Evolutionary conservation across 23 tunicate species (phyloP).

Genomic region (Styela plicata): DNA sequence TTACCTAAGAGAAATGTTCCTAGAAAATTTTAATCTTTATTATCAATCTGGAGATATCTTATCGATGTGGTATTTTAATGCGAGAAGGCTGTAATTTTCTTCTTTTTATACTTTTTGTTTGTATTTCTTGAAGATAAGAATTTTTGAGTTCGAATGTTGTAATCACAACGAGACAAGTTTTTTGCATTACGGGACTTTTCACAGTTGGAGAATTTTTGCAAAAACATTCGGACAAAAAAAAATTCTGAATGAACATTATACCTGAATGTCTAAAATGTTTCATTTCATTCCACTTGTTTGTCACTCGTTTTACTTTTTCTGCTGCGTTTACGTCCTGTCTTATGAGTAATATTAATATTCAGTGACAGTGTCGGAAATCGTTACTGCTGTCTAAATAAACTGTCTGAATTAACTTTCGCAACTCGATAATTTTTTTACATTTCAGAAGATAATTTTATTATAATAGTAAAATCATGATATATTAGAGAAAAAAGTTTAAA

Average conservation of each 20-base stretch:
- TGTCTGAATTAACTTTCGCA: neutral
- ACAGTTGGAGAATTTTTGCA: no score
- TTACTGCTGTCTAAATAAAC: neutral
- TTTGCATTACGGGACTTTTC: neutral
- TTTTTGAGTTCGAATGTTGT: neutral
- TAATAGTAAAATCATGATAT: no score
- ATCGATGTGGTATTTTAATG: no score
- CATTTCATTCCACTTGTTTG: neutral
- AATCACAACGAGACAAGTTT: neutral
- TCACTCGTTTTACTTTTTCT: neutral
- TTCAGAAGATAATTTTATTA: no score
- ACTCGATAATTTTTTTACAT: neutral
- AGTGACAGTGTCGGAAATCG: neutral
- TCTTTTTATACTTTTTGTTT: no score
- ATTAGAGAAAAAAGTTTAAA: no score
- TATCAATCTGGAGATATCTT: no score
- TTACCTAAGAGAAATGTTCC: neutral
- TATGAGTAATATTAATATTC: no score
- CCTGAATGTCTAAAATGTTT: neutral
- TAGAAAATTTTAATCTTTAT: neutral
- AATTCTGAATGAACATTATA: no score
- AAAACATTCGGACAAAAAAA: no score
- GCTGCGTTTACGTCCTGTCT: no score
- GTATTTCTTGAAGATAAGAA: neutral
- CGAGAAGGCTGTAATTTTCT: no score